Base-by-base conservation (phyloP, 2,113 vertebrate species). In the Aldabrachelys gigantea region DNA sequence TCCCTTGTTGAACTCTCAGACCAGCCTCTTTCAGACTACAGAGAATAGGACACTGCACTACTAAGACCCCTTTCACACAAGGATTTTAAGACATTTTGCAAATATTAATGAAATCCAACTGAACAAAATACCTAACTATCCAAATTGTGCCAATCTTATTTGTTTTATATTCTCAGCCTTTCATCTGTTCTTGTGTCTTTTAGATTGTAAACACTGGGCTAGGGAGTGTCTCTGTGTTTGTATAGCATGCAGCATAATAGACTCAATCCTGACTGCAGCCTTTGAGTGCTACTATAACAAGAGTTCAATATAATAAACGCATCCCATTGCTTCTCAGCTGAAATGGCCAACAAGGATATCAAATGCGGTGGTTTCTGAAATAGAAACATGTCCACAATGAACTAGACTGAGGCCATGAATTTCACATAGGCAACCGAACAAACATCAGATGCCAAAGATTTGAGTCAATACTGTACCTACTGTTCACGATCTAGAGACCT, bases 341-440 rank as follows among this genome's bases (percentile, higher is more conserved):
- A 94, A 95, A 90, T 76, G 75, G 62, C 62, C 80, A 44, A 59
- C 21, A 47, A 2, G 91, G 4, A 13, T 1, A n/a, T 29, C 94
- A 96, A 91, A 92, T 96, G 96, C 94, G 95, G 95, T 52, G 31
- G 88, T 35, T 92, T 91, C 85, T 79, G 22, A 52, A 97, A 86
- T 93, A 94, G 94, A 96, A 87, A 92, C 50, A 1, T 35, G 62
- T 27, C 24, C 1, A 1, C 86, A 11, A 4, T 54, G 83, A 96
- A 54, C 75, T 41, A 76, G 79, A 94, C 88, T 84, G 85, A 84
- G 89, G 62, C 94, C 90, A 79, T 96, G 97, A 92, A 91, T 84
- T 81, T 89, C 94, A 94, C 25, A 17, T 75, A 87, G 57, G 56
- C 65, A 80, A 50, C 31, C 0, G 1, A 16, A 14, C 13, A 79